Evolutionary conservation across 2,113 vertebrate genomes (phyloP), one percentile per base, ranked within the genome.

Genomic region (Daubentonia madagascariensis): DNA sequence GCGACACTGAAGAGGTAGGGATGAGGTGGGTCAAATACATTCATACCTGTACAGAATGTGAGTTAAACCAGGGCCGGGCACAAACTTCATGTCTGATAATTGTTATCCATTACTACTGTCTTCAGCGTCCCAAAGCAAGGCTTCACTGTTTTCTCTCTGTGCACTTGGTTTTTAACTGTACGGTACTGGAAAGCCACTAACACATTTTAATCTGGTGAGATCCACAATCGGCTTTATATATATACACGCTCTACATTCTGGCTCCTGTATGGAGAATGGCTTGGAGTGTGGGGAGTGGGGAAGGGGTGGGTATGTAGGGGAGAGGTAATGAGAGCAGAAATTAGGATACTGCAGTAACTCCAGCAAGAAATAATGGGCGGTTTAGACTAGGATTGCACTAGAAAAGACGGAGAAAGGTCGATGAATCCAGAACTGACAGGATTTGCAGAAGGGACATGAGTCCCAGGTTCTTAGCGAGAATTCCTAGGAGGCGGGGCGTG

Each of bases 301-400:
- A 12, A 18, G 17, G 30, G 11, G 6, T 0, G 17, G 6, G 0
- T 48, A 8, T 13, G 3, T 0, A 43, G 22, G 23, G 28, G 20
- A 70, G 63, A 85, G n/a, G 28, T 11, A 52, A 30, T 0, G 40
- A 11, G 23, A 83, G 25, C 6, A 30, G 37, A 50, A 18, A 18
- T 65, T n/a, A 78, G 59, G 22, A 54, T 25, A 6, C 3, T 35
- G 6, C 8, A 81, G 12, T 45, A n/a, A 84, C 22, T 73, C 17
- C 30, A 30, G 28, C 48, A 85, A 32, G 61, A 70, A 78, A 76
- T 5, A 48, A n/a, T 13, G 43, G 43, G 35, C 78, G 54, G 17
- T 72, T 73, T 43, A 67, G 30, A 61, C 6, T 70, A 17, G 22
- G 89, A 20, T 22, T 63, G 2, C 43, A 28, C 4, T 30, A 37